A percentile compares a stretch with the other conserved stretches of the same genome.
Conservation (phyloP, 23 tunicate species). For the Styela plicata region DNA sequence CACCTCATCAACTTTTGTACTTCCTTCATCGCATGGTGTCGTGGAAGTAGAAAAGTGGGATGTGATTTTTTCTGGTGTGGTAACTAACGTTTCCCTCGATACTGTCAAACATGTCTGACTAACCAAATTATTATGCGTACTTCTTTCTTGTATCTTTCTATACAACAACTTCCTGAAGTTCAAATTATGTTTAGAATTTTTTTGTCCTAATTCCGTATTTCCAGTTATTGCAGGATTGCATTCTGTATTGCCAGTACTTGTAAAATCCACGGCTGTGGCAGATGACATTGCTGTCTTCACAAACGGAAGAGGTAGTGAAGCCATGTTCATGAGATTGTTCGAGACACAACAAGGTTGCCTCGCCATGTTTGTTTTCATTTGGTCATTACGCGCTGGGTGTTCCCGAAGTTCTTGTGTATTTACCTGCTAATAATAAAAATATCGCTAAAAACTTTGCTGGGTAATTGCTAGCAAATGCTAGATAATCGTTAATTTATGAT, state of each 20-base stretch:
- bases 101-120: too few species aligned
- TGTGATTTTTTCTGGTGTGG: too few species aligned
- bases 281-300: background rate
- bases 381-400: background rate
- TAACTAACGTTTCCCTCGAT: too few species aligned
- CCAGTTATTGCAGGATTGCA: background rate
- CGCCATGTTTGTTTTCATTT: background rate
- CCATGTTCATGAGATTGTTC: background rate
- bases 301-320: background rate
- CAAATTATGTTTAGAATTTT: background rate
- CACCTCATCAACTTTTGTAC: too few species aligned
- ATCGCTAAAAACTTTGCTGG: too few species aligned
- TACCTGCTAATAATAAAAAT: too few species aligned
- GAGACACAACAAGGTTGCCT: background rate
- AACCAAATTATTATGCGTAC: background rate
- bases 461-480: too few species aligned
- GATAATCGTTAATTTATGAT: too few species aligned
- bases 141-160: background rate
- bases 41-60: too few species aligned
- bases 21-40: too few species aligned
- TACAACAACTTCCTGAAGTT: background rate
- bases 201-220: background rate
- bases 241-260: background rate
- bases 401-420: background rate
- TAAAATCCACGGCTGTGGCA: background rate